phyloP scores from a whole-genome alignment of 2,797 vertebrate genomes.

The Oceanodroma leucorhoa region DNA sequence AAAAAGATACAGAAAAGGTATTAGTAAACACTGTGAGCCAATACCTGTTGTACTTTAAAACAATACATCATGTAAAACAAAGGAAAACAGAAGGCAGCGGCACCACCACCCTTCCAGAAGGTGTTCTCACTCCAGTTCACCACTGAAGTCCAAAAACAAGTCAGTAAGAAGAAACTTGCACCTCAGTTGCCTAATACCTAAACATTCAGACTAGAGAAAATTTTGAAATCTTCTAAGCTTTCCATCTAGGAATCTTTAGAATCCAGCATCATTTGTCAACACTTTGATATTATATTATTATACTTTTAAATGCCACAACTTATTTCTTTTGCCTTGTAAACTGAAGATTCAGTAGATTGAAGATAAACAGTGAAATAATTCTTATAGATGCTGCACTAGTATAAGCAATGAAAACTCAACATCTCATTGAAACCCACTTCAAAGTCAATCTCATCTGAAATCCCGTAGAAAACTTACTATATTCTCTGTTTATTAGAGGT shows the following conservation, averaged over 20 bases:
- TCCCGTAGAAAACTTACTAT: neutral
- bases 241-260: neutral
- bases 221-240: neutral
- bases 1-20: neutral
- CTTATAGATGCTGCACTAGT: neutral
- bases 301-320: neutral
- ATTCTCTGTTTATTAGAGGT: neutral
- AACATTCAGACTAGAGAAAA: neutral
- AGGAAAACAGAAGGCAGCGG: neutral
- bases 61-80: neutral
- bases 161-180: neutral
- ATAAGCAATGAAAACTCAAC: neutral
- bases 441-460: neutral
- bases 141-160: neutral
- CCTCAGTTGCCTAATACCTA: neutral
- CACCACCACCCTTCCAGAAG: neutral
- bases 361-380: neutral
- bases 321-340: neutral
- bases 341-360: neutral
- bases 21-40: neutral
- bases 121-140: neutral
- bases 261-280: neutral
- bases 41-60: neutral
- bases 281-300: fast-evolving
- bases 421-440: neutral